Evolutionary conservation across 23 tunicate species (phyloP).

Genomic region (Styela clava): DNA sequence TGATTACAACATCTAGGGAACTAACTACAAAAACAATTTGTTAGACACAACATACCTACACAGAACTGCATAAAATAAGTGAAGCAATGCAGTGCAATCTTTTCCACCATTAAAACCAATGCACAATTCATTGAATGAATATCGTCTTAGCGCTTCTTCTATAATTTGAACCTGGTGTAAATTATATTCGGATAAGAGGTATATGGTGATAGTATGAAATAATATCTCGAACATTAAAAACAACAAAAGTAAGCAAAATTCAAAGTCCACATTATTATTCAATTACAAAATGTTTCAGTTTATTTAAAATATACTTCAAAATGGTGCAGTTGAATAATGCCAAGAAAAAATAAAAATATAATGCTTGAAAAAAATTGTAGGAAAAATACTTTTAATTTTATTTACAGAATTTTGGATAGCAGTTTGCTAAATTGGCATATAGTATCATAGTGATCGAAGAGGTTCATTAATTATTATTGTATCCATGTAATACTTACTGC

Average conservation of each 20-base stretch:
- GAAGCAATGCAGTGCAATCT: conserved; percentile 85
- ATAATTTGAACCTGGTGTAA: conserved; percentile 34
- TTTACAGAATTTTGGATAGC: no score
- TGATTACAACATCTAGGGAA: no score
- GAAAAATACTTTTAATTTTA: no score
- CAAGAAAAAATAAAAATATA: no score
- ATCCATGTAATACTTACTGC: conserved; percentile 17
- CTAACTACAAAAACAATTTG: no score
- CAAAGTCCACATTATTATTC: not conserved
- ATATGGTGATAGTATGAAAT: not conserved
- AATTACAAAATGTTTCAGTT: not conserved
- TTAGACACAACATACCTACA: conserved; percentile 43
- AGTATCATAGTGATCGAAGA: no score
- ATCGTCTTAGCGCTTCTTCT: conserved; percentile 49
- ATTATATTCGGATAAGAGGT: not conserved
- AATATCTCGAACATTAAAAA: not conserved
- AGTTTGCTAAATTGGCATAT: no score
- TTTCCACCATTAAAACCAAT: conserved; percentile 91
- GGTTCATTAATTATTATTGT: no score
- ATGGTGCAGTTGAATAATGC: no score
- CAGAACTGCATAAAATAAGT: conserved; percentile 54
- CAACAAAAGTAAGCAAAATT: not conserved
- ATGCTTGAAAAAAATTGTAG: no score
- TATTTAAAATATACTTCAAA: no score
- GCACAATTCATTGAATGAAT: conserved; percentile 40